These are phyloP conservation scores for Drosophila austrosaltans DNA, from an alignment of 2,888 invertebrate species.

Conservation along the genomic window DNA sequence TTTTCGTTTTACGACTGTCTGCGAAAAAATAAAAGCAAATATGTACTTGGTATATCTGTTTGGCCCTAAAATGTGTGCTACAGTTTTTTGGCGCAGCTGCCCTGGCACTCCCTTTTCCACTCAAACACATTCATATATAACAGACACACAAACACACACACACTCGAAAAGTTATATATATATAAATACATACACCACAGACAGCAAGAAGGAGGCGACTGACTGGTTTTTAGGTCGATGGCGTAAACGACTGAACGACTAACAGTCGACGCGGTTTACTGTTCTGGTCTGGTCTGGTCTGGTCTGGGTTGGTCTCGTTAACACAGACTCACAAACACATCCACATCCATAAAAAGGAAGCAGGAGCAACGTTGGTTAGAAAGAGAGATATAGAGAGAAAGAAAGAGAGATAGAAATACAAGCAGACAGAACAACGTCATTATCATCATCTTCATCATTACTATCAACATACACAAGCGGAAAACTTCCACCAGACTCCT, in stretches of 20 bases:
- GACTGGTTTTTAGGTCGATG: slow-evolving; percentile 79
- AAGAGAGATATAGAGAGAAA: background rate
- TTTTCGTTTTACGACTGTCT: slow-evolving; percentile 38
- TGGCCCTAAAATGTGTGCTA: slow-evolving; percentile 51
- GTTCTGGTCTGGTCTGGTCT: slow-evolving; percentile 22
- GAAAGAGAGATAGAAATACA: slow-evolving; percentile 39
- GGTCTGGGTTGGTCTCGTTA: slow-evolving; percentile 33
- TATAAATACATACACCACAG: slow-evolving; percentile 18
- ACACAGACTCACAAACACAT: slow-evolving; percentile 35
- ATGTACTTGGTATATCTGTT: slow-evolving; percentile 25
- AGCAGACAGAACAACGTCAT: slow-evolving; percentile 56
- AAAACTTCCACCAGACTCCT: slow-evolving; percentile 36
- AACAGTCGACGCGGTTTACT: slow-evolving; percentile 30
- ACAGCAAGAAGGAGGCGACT: slow-evolving; percentile 47
- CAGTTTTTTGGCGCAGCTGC: slow-evolving; percentile 39
- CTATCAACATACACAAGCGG: slow-evolving; percentile 4
- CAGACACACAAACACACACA: slow-evolving; percentile 22
- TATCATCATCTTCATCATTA: slow-evolving; percentile 37
- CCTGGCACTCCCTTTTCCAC: slow-evolving; percentile 77
- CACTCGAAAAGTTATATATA: slow-evolving; percentile 8
- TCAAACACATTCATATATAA: slow-evolving; percentile 26
- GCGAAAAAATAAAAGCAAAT: slow-evolving; percentile 14
- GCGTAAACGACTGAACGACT: slow-evolving; percentile 71
- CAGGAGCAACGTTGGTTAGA: background rate
- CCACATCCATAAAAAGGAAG: slow-evolving; percentile 6